Evolutionary conservation across 2,888 invertebrate genomes (phyloP), one percentile per base, ranked within the genome.

Genomic region (Ennomos quercinarius): DNA sequence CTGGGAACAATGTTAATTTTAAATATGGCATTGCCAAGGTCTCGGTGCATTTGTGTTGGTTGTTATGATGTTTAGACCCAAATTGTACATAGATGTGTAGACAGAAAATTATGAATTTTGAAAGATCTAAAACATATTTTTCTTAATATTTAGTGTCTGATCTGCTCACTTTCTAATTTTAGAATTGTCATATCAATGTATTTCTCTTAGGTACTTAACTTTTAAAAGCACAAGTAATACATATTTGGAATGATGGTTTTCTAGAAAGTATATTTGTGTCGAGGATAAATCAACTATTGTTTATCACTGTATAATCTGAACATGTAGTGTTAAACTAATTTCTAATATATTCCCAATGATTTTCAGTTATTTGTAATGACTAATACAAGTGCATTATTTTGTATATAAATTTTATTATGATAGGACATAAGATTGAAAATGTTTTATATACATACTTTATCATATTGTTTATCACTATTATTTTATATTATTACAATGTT

Each of bases 401-500:
- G 65, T 63, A 69, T 49, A 65, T 65, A 64, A 38, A 51, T 37
- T 49, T 51, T 44, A 57, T 50, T 58, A 57, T 34, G 42, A 47
- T 64, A 65, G 57, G 27, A 51, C 1, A 49, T 69, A 69, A 67
- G 68, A 34, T 62, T 58, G 36, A 69, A 61, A 65, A 47, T 67
- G 76, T 73, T 76, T 73, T 76, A 74, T 78, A 75, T 78, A 80
- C 69, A 66, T 71, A 70, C 61, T 61, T 60, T 57, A 62, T 41
- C 37, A 58, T 58, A 64, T 65, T 65, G 65, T 68, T 66, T 68
- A 63, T 63, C 39, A 62, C 59, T 62, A 60, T 68, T 60, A 62
- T 63, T 67, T 77, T 84, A 53, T 61, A 61, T 45, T 53, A 83
- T 80, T 77, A 84, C 81, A 84, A 80, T 80, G 82, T 84, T 84